phyloP scores from a whole-genome alignment of 1,140 invertebrate species.

The Papilio aristodemus region DNA sequence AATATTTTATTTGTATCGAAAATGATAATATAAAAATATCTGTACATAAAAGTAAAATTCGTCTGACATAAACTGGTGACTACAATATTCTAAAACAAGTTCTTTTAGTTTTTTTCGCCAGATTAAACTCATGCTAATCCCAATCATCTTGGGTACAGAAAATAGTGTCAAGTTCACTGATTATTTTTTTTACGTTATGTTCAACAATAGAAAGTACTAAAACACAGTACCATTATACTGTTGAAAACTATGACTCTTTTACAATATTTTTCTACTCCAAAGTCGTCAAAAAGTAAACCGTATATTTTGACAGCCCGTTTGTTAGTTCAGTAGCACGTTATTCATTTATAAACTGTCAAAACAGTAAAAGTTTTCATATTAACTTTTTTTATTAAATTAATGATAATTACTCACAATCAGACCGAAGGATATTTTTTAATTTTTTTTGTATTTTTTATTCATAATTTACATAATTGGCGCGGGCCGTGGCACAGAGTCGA shows the following conservation, averaged over 20 bases:
- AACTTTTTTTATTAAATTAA: neutral
- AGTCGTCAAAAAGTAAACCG: neutral
- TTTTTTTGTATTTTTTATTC: slow-evolving; percentile 10
- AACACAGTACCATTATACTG: no score
- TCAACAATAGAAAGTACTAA: no score
- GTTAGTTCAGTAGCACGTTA: neutral
- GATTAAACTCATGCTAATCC: no score
- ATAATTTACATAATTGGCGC: slow-evolving; percentile 21
- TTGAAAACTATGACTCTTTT: neutral
- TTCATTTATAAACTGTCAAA: slow-evolving; percentile 1
- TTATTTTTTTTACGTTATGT: no score
- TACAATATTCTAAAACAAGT: no score
- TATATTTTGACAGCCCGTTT: neutral
- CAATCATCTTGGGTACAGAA: no score
- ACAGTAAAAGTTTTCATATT: neutral
- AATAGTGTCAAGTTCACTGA: no score
- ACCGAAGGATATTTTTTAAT: slow-evolving; percentile 11
- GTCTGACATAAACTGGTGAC: no score
- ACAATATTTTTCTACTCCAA: neutral
- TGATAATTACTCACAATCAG: slow-evolving; percentile 12
- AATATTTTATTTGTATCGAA: neutral
- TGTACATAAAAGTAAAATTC: neutral
- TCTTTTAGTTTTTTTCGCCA: no score
- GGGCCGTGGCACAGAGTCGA: slow-evolving; percentile 18
- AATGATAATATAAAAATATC: neutral